Evolutionary conservation across 2,113 vertebrate genomes (phyloP), one percentile per base, ranked within the genome.

Genomic region (Gymnarchus niloticus): DNA sequence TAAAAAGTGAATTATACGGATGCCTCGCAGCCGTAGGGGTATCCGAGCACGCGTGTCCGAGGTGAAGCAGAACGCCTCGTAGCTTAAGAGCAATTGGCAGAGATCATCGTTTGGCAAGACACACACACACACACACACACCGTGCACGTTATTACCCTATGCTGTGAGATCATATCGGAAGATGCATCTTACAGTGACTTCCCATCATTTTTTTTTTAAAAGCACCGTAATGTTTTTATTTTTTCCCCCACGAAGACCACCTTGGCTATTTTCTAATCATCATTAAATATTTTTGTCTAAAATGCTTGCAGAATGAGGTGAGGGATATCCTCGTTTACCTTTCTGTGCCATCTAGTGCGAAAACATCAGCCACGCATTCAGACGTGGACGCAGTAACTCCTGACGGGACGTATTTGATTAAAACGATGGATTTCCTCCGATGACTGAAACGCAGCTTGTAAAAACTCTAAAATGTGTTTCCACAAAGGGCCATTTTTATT

Each of bases 381-480:
- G n/a, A n/a, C n/a, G n/a, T n/a, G n/a, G n/a, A n/a, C n/a, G n/a
- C n/a, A n/a, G n/a, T n/a, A n/a, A n/a, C n/a, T 73, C 33, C 65
- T 41, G 65, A 3, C 65, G 65, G 65, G 65, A 73, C 65, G 65
- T 6, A 73, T 73, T 73, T 73, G 14, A 28, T 41, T 73, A 73
- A 6, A 17, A 73, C 41, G 17, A 41, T 37, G 65, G 12, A 37
- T 5, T 1, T 73, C 65, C 37, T 73, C 33, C 28, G 33, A 73
- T 73, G 65, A 73, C 65, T 73, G 33, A 41, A 73, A 73, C 14
- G 33, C 65, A 73, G 65, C 65, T 73, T 73, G 65, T 73, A 17
- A 73, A 69, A 37, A 73, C 65, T 73, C 65, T n/a, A 73, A 19
- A 41, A 73, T 73, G 41, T 73, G 65, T 73, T 73, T 73, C 65